Evolutionary conservation across 2,888 invertebrate species (phyloP).

Genomic region (Philonicus albiceps): DNA sequence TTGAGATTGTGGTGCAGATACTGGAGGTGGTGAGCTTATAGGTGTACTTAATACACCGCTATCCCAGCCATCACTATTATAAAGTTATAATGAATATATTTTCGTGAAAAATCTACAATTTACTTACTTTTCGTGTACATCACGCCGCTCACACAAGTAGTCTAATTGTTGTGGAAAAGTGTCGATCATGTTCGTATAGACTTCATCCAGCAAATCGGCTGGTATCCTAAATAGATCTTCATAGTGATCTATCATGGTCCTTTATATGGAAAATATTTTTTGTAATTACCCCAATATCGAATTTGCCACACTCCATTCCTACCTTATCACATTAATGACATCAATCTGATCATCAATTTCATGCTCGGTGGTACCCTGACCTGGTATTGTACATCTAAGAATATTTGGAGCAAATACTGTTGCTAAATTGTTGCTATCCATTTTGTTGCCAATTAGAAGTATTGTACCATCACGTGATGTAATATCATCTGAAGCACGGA

Average conservation of each 20-base stretch:
- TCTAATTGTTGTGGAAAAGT: conserved; percentile 84
- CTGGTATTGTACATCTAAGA: conserved; percentile 71
- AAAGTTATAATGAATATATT: neutral
- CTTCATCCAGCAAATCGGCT: conserved; percentile 83
- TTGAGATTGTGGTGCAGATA: conserved; percentile 8
- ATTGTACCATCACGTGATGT: conserved; percentile 53
- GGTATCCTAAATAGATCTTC: conserved; percentile 78
- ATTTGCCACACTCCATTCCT: conserved; percentile 39
- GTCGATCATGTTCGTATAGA: conserved; percentile 86
- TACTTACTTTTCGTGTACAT: conserved; percentile 48
- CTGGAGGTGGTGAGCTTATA: conserved; percentile 49
- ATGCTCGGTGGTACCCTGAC: conserved; percentile 55
- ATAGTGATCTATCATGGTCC: conserved; percentile 75
- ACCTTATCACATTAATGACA: conserved; percentile 87
- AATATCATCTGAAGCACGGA: conserved; percentile 57
- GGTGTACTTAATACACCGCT: conserved; percentile 49
- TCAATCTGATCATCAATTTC: conserved; percentile 77
- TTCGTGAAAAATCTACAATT: neutral
- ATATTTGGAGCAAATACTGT: conserved; percentile 95
- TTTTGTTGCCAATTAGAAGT: conserved; percentile 78
- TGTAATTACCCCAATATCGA: too few relatives aligned
- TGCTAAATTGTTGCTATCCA: conserved; percentile 92
- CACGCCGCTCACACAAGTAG: conserved; percentile 64
- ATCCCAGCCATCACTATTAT: conserved; percentile 50
- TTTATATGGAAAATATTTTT: conserved; percentile 44